Conservation (phyloP, 2,888 invertebrate genomes). For the Caenorhabditis afra region DNA sequence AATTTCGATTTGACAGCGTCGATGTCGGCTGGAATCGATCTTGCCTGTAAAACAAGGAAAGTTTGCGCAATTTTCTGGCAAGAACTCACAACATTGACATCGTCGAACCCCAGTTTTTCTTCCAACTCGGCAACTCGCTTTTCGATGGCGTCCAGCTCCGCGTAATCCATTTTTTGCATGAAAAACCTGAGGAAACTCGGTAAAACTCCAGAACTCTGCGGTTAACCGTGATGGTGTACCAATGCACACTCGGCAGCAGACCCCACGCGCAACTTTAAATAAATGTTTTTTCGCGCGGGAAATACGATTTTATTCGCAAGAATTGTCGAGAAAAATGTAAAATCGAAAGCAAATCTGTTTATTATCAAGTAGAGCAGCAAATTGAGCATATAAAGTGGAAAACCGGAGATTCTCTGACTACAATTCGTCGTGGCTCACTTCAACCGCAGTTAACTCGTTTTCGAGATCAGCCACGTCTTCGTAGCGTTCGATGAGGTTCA, state of each 20-base stretch:
- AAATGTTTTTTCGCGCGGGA: no score
- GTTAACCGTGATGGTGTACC: conserved; percentile 21
- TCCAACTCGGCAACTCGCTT: conserved; percentile 41
- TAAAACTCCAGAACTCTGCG: conserved; percentile 13
- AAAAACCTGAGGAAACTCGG: background rate
- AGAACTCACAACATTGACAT: conserved; percentile 16
- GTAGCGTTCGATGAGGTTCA: conserved; percentile 40
- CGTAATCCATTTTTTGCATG: conserved; percentile 26
- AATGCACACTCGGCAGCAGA: conserved; percentile 12
- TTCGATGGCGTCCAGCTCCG: conserved; percentile 22
- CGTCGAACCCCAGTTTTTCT: conserved; percentile 33
- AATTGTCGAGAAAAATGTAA: background rate
- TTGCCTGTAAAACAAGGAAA: conserved; percentile 18
- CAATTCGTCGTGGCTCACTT: conserved; percentile 35
- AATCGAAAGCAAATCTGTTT: background rate
- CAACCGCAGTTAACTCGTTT: conserved; percentile 7
- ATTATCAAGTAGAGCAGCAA: background rate
- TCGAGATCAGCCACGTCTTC: conserved; percentile 42
- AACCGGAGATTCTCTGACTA: background rate
- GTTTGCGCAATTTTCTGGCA: background rate
- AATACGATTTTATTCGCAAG: no score
- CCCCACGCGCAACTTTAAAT: conserved; percentile 14
- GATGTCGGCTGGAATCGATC: conserved; percentile 33
- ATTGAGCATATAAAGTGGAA: background rate
- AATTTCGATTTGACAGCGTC: conserved; percentile 32